Evolutionary conservation across 1,140 invertebrate genomes (phyloP).

Genomic region (Glomeris maerens): DNA sequence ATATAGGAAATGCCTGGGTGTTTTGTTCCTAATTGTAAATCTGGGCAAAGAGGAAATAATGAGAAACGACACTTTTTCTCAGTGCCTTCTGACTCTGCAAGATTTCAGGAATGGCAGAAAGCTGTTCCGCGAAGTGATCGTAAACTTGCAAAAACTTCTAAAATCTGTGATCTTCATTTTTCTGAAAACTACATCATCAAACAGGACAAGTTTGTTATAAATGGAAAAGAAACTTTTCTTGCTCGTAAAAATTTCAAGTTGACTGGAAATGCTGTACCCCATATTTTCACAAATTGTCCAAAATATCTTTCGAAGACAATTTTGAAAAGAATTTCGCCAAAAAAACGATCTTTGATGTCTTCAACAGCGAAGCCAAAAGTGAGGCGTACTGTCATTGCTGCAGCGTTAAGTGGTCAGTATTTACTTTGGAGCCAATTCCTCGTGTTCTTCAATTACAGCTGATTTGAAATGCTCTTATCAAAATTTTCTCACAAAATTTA

Average conservation of each 20-base stretch:
- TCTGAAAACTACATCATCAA: not conserved
- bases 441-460: not conserved
- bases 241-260: not conserved
- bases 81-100: not conserved
- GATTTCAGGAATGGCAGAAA: not conserved
- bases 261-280: not conserved
- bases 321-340: not conserved
- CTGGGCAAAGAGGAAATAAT: not conserved
- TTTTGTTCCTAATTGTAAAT: not conserved
- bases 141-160: not conserved
- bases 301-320: slow-evolving; percentile 1
- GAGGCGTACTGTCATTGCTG: not conserved
- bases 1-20: too few relatives aligned
- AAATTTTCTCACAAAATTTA: not conserved
- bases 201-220: not conserved
- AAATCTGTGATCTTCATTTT: slow-evolving; percentile 3
- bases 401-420: not conserved
- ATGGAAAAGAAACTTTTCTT: not conserved
- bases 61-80: not conserved
- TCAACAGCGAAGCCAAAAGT: not conserved
- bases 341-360: not conserved
- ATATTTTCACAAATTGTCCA: slow-evolving; percentile 3
- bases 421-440: not conserved
- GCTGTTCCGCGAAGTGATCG: not conserved
- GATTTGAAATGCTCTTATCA: not conserved